Conservation (phyloP, 1,140 invertebrate species). For the Diorhabda carinulata region DNA sequence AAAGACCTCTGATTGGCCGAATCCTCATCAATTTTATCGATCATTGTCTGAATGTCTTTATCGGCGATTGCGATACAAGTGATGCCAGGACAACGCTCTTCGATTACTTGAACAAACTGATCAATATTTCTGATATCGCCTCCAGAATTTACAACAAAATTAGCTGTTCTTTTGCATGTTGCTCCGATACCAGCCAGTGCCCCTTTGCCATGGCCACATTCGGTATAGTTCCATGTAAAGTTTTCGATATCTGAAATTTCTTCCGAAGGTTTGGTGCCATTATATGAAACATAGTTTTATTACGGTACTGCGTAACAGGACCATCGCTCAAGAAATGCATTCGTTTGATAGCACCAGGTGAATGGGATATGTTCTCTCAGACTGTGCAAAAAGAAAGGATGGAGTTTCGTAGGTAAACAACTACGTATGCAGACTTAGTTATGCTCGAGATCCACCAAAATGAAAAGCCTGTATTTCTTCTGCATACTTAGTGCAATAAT, state of each 20-base stretch:
- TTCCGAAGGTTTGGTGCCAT: neutral
- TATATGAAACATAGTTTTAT: neutral
- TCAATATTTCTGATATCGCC: constrained; percentile 17
- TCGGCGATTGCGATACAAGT: constrained; percentile 3
- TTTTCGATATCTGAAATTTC: neutral
- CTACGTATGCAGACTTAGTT: constrained; percentile 36
- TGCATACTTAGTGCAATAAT: constrained; percentile 39
- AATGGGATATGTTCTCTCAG: neutral
- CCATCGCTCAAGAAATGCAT: constrained; percentile 20
- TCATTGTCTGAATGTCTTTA: constrained; percentile 11
- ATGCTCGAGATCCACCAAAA: constrained; percentile 41
- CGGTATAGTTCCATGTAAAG: constrained; percentile 10
- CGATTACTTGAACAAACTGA: constrained; percentile 18
- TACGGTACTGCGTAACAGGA: constrained; percentile 2
- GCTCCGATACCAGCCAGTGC: neutral
- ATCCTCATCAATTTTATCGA: neutral
- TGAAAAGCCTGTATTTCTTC: constrained; percentile 41
- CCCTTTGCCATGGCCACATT: neutral
- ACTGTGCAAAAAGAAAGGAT: neutral
- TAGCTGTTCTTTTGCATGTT: neutral
- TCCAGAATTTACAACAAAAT: constrained; percentile 2
- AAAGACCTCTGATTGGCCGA: neutral
- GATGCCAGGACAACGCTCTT: constrained; percentile 6
- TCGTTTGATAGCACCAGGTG: constrained; percentile 22
- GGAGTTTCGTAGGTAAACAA: neutral